A percentile compares a stretch with the other conserved stretches of the same genome.
These are phyloP conservation scores for Diglossa cyanea DNA, from an alignment of 2,797 vertebrate genomes.

Conservation along the genomic window DNA sequence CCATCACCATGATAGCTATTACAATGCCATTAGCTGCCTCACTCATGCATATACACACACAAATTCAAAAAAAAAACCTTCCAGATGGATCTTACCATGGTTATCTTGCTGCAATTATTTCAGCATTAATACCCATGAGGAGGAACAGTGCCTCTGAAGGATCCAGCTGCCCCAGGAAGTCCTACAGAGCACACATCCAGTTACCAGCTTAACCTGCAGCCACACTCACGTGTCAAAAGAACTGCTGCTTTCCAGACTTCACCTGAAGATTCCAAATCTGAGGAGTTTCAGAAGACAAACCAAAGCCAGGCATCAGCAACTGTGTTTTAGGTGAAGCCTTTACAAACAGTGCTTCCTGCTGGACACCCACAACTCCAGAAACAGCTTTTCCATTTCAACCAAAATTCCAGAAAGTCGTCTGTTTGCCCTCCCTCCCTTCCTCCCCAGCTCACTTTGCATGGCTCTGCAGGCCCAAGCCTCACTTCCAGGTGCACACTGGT, in stretches of 20 bases:
- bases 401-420: background rate
- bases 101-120: background rate
- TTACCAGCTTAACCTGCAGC: background rate
- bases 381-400: background rate
- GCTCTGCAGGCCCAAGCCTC: background rate
- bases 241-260: background rate
- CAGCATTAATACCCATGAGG: background rate
- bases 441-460: background rate
- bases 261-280: background rate
- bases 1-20: background rate
- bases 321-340: background rate
- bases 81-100: background rate
- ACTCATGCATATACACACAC: background rate
- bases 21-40: background rate
- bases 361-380: background rate
- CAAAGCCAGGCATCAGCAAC: background rate
- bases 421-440: background rate
- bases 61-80: background rate
- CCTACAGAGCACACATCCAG: background rate
- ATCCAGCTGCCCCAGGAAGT: background rate
- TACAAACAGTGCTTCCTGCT: background rate
- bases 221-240: background rate
- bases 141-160: rapidly evolving
- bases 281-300: background rate
- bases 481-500: rapidly evolving